Conservation (phyloP, 2,797 vertebrate species). For the Pangasius djambal region DNA sequence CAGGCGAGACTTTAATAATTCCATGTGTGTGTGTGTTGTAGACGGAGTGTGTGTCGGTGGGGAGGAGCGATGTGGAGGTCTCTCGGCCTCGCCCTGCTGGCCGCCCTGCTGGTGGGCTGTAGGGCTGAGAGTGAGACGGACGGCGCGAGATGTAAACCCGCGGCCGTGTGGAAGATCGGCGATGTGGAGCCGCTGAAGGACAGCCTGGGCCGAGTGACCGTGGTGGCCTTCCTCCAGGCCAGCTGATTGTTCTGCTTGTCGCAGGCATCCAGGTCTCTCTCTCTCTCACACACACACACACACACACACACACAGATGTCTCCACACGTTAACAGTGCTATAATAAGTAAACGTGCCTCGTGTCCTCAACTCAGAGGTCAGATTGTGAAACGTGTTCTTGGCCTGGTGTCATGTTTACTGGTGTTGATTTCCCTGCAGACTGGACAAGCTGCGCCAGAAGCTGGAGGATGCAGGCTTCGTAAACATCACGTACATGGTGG, state of each 20-base stretch:
- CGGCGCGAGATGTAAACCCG: conserved; percentile 75
- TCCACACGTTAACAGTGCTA: background rate
- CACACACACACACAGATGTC: background rate
- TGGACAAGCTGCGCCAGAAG: conserved; percentile 85
- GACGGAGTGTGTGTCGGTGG: conserved; percentile 54
- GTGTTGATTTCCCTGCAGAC: conserved; percentile 66
- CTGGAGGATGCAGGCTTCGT: conserved; percentile 80
- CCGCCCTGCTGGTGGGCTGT: conserved; percentile 86
- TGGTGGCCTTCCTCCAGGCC: conserved; percentile 90
- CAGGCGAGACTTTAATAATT: background rate
- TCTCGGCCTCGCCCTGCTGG: conserved; percentile 84
- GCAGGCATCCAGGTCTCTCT: conserved; percentile 88
- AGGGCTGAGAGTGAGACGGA: conserved; percentile 80
- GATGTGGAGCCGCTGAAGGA: conserved; percentile 82
- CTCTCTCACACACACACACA: background rate
- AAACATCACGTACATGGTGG: conserved; percentile 83
- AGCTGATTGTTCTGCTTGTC: conserved; percentile 90
- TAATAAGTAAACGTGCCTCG: background rate
- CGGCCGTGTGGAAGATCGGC: conserved; percentile 83
- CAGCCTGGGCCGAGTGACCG: conserved; percentile 80
- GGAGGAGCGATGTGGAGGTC: conserved; percentile 82
- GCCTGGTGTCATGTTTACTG: background rate
- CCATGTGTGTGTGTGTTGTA: conserved; percentile 35
- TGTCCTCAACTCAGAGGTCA: conserved; percentile 1
- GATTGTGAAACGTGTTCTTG: conserved; percentile 9